These are phyloP conservation scores for Typhlomys cinereus DNA, from an alignment of 2,113 vertebrate species.

Conservation along the genomic window DNA sequence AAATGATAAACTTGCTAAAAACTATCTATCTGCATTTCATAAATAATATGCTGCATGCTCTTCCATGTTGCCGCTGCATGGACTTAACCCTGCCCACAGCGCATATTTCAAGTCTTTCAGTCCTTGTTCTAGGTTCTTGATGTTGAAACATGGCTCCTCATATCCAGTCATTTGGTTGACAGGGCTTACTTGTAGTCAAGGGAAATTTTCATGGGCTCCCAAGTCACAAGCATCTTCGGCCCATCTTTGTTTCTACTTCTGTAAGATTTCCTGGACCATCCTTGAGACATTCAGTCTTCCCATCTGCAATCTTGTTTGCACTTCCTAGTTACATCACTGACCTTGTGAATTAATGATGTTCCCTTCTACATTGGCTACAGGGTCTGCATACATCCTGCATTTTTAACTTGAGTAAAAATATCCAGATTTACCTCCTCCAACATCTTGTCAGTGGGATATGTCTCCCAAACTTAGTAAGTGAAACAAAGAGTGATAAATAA, in stretches of 20 bases:
- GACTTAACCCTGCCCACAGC: too few relatives aligned
- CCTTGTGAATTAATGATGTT: neutral
- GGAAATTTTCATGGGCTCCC: neutral
- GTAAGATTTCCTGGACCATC: neutral
- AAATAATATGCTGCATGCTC: too few relatives aligned
- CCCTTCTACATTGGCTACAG: neutral
- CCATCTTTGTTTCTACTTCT: neutral
- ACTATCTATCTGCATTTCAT: neutral
- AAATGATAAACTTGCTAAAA: too few relatives aligned
- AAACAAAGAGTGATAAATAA: conserved; percentile 17
- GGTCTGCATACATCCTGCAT: neutral
- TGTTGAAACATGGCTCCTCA: too few relatives aligned
- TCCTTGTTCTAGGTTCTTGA: neutral
- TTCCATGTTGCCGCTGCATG: neutral
- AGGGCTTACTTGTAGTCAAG: neutral
- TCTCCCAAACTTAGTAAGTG: neutral
- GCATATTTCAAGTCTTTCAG: neutral
- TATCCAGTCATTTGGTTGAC: neutral
- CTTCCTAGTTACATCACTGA: neutral
- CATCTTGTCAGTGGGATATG: neutral
- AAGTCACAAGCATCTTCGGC: neutral
- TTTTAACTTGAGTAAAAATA: neutral
- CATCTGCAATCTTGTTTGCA: neutral
- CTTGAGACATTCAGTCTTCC: neutral
- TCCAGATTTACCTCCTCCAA: neutral